These are phyloP conservation scores for Thyatira batis DNA, from an alignment of 2,888 invertebrate genomes.

Conservation along the genomic window DNA sequence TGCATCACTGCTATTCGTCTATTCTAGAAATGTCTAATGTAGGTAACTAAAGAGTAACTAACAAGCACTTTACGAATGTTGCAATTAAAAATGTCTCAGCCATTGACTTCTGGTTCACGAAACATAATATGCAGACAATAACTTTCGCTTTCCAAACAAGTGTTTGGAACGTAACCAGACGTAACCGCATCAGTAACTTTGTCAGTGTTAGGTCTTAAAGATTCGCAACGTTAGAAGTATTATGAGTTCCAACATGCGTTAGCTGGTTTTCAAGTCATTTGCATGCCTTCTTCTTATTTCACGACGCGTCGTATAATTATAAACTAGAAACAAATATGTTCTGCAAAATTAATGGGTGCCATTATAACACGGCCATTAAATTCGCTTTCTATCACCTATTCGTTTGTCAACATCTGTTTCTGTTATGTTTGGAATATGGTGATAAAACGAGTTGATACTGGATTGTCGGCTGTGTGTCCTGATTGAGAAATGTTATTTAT, in stretches of 20 bases:
- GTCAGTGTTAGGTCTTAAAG: not conserved
- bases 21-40: no score
- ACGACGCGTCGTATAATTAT: not conserved
- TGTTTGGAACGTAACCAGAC: no score
- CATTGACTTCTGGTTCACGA: not conserved
- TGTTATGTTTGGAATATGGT: not conserved
- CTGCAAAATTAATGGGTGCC: not conserved
- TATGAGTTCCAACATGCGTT: no score
- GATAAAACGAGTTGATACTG: not conserved
- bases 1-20: no score
- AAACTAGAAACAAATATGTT: conserved; percentile 1
- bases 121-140: not conserved
- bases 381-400: conserved; percentile 5
- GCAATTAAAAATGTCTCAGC: not conserved
- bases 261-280: not conserved
- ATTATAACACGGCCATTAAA: conserved; percentile 4
- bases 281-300: not conserved
- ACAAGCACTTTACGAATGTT: no score
- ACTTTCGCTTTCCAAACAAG: not conserved
- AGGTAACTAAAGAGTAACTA: no score
- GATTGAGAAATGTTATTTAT: not conserved
- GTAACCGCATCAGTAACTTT: not conserved
- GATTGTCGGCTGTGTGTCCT: not conserved
- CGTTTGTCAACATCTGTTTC: conserved; percentile 1
- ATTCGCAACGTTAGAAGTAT: not conserved